Evolutionary conservation across 1,140 invertebrate genomes (phyloP).

Genomic region (Triops longicaudatus): DNA sequence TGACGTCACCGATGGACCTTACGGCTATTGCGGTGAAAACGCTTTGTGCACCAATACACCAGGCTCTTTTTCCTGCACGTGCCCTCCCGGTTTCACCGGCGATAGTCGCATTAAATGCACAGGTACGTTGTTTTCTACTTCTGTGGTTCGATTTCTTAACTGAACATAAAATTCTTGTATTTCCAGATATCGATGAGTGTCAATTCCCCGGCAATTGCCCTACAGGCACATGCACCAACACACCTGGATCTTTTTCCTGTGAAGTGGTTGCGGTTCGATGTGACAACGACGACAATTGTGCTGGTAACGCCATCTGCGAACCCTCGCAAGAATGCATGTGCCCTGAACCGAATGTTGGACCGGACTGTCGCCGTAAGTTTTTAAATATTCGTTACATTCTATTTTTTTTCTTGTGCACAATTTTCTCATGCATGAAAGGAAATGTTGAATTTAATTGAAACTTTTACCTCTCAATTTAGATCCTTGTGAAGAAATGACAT

Average conservation of each 20-base stretch:
- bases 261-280: slow-evolving; percentile 67
- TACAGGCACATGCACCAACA: slow-evolving; percentile 68
- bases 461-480: slow-evolving; percentile 47
- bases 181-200: slow-evolving; percentile 73
- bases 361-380: slow-evolving; percentile 77
- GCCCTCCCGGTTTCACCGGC: slow-evolving; percentile 66
- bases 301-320: slow-evolving; percentile 81
- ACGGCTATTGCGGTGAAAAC: slow-evolving; percentile 71
- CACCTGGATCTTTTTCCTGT: slow-evolving; percentile 65
- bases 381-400: not conserved
- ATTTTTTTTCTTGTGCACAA: slow-evolving; percentile 20
- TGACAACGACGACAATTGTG: slow-evolving; percentile 63
- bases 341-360: slow-evolving; percentile 80
- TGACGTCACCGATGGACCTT: slow-evolving; percentile 61
- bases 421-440: not conserved
- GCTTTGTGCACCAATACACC: slow-evolving; percentile 72
- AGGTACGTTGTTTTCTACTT: slow-evolving; percentile 39
- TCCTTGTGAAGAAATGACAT: slow-evolving; percentile 76
- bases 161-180: slow-evolving; percentile 4
- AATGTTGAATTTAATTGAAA: slow-evolving; percentile 8
- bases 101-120: slow-evolving; percentile 44
- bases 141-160: not conserved
- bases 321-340: slow-evolving; percentile 62
- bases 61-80: slow-evolving; percentile 68
- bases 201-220: slow-evolving; percentile 56